Evolutionary conservation across 1,140 invertebrate genomes (phyloP), one percentile per base, ranked within the genome.

Genomic region (Lepidostoma basale): DNA sequence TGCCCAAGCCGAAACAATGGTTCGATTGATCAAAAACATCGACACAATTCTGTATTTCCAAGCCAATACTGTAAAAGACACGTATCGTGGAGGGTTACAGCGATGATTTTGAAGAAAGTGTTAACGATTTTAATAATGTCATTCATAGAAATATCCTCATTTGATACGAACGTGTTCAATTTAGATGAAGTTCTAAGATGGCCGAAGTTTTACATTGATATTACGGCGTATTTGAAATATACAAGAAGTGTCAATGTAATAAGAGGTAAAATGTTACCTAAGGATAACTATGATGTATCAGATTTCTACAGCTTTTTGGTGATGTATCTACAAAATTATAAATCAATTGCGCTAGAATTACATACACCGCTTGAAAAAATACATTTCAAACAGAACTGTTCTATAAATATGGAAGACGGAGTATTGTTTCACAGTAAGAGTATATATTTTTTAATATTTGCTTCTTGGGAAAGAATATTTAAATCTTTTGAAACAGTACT

Each of bases 361-460:
- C 12, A 6, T 12, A 6, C 30, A 12, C 6, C 5, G 30, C 5
- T 12, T 12, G 12, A 33, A 6, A 33, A 33, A 33, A 5, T 33
- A 33, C 12, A 6, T 6, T 6, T 6, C 5, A 5, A 33, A 33
- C 30, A 33, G 5, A 33, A 5, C 12, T 12, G 30, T 33, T 6
- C 30, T 6, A 6, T n/a, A n/a, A n/a, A n/a, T n/a, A n/a, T n/a
- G n/a, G n/a, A n/a, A n/a, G n/a, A n/a, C n/a, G n/a, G n/a, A n/a
- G n/a, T n/a, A n/a, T n/a, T n/a, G n/a, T n/a, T n/a, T n/a, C n/a
- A n/a, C 49, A 47, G 4, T n/a, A 59, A 65, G 9, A 64, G 68
- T 30, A 49, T 69, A 28, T 59, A 47, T 9, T 59, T 60, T 60
- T 18, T 69, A n/a, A 30, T 65, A 14, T 69, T 59, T 54, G 62